A percentile compares a stretch with the other conserved stretches of the same genome.
These are phyloP conservation scores for Drosophila paracracens DNA, from an alignment of 2,888 invertebrate species.

Conservation along the genomic window DNA sequence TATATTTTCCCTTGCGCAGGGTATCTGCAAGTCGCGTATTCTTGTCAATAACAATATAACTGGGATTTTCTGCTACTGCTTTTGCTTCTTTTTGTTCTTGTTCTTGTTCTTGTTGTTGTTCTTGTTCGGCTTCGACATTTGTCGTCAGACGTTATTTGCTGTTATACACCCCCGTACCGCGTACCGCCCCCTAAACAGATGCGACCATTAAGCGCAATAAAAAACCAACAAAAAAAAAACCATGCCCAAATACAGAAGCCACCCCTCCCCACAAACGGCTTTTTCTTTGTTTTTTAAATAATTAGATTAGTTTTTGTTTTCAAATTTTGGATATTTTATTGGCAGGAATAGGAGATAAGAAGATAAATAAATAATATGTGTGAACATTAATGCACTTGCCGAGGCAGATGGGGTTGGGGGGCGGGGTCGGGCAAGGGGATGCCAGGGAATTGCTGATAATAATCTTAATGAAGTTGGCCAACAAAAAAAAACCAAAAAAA, in stretches of 20 bases:
- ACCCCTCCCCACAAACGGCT: neutral
- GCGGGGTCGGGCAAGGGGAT: neutral
- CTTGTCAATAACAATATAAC: neutral
- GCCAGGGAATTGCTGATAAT: conserved; percentile 40
- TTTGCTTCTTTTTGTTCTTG: conserved; percentile 28
- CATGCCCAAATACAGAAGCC: neutral
- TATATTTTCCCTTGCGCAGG: neutral
- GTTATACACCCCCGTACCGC: conserved; percentile 33
- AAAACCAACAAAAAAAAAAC: conserved; percentile 6
- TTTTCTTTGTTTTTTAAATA: neutral
- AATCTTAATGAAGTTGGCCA: conserved; percentile 69
- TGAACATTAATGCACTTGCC: conserved; percentile 11
- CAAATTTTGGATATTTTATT: conserved; percentile 1
- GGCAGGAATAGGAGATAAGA: neutral
- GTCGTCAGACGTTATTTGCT: conserved; percentile 71
- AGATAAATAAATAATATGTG: neutral
- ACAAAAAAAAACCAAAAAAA: conserved; percentile 23
- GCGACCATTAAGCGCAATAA: conserved; percentile 54
- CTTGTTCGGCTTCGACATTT: conserved; percentile 46
- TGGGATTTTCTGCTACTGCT: conserved; percentile 2
- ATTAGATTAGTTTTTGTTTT: conserved; percentile 13
- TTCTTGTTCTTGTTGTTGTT: conserved; percentile 12
- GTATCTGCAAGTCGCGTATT: neutral
- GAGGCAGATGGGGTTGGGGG: neutral
- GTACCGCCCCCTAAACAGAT: conserved; percentile 10